Evolutionary conservation across 92 coral and sea anemone species (phyloP).

Genomic region (Chrysogorgia sp.): DNA sequence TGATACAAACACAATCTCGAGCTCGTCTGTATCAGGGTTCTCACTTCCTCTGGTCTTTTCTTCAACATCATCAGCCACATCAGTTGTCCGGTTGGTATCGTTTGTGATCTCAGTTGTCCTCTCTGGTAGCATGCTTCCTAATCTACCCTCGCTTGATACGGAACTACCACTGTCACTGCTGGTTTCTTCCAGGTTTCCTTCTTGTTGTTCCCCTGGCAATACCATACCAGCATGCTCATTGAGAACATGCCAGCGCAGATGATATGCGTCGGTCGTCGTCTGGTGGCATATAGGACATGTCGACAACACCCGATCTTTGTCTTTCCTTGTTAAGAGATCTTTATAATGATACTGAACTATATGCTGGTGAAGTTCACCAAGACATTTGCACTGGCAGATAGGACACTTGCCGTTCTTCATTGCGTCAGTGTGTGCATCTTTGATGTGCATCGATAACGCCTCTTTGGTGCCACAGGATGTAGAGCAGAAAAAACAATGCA

Average conservation of each 20-base stretch:
- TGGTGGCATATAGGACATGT: conserved; percentile 41
- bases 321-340: conserved; percentile 21
- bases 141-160: background rate
- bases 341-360: conserved; percentile 34
- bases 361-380: conserved; percentile 28
- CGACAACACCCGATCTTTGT: conserved; percentile 42
- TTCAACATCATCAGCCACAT: background rate
- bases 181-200: conserved; percentile 24
- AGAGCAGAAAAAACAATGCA: conserved; percentile 40
- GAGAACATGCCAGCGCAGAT: conserved; percentile 43
- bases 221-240: conserved; percentile 29
- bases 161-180: conserved; percentile 40
- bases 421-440: conserved; percentile 11
- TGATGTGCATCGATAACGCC: conserved; percentile 22
- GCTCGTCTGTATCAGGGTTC: background rate
- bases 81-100: conserved; percentile 1
- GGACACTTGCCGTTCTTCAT: conserved; percentile 24
- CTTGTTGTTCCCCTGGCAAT: conserved; percentile 14
- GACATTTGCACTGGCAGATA: conserved; percentile 41
- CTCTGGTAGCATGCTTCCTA: conserved; percentile 10
- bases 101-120: conserved; percentile 1
- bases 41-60: background rate
- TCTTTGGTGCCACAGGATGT: conserved; percentile 34
- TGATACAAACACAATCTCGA: conserved; percentile 31
- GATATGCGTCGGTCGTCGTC: conserved; percentile 27